Conservation (phyloP, 2,797 vertebrate genomes). For the Pelochelys cantorii region DNA sequence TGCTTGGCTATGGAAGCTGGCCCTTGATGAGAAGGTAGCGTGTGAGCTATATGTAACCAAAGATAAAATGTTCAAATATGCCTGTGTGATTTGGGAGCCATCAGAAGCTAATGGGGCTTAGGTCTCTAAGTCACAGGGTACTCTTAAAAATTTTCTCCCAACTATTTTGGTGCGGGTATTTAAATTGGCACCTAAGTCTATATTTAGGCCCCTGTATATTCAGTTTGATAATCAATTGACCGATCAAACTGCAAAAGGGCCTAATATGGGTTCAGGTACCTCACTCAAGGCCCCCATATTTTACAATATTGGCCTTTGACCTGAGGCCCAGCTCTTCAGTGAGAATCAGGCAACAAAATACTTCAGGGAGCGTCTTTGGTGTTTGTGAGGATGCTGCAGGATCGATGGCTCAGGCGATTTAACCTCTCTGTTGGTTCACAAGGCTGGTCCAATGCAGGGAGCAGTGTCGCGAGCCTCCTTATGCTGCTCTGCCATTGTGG, state of each 20-base stretch:
- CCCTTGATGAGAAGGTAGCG: neutral
- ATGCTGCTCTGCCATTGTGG: neutral
- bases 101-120: neutral
- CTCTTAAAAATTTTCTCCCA: neutral
- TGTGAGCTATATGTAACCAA: neutral
- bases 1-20: neutral
- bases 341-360: neutral
- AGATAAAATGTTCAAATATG: neutral
- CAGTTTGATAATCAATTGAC: neutral
- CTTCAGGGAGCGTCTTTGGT: neutral
- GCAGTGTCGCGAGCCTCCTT: neutral
- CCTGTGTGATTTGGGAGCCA: neutral
- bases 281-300: neutral
- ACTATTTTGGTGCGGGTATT: neutral
- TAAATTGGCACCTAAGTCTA: neutral
- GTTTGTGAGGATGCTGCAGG: neutral
- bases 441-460: neutral
- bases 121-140: neutral
- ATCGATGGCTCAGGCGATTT: neutral
- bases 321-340: neutral
- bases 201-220: neutral
- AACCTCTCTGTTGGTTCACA: conserved; percentile 16
- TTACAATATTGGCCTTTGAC: neutral
- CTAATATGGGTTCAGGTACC: neutral
- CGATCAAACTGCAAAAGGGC: neutral